These are phyloP conservation scores for Tribolium freemani DNA, from an alignment of 2,888 invertebrate species.

Conservation along the genomic window DNA sequence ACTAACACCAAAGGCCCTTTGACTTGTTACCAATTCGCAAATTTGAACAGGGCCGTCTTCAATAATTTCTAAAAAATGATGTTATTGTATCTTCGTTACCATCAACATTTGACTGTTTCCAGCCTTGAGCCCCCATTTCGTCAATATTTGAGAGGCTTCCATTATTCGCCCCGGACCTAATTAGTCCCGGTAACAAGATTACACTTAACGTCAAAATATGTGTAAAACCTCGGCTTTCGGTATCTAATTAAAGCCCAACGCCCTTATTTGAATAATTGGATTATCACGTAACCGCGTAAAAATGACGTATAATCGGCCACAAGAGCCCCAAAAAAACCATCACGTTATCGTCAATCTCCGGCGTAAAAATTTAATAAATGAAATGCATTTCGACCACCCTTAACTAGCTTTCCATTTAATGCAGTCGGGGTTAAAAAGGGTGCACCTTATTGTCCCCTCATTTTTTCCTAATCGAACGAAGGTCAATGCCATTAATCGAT, in stretches of 20 bases:
- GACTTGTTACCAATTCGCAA: too few species aligned
- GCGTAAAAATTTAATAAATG: constrained; percentile 36
- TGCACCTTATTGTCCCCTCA: constrained; percentile 35
- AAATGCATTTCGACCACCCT: constrained; percentile 33
- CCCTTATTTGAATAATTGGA: constrained; percentile 43
- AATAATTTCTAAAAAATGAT: too few species aligned
- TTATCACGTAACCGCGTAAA: constrained; percentile 40
- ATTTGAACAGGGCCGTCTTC: too few species aligned
- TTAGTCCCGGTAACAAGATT: constrained; percentile 29
- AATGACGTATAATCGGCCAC: constrained; percentile 31
- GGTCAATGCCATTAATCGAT: constrained; percentile 33
- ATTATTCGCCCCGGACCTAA: not conserved
- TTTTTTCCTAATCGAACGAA: constrained; percentile 31
- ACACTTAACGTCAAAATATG: constrained; percentile 23
- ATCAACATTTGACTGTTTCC: not conserved
- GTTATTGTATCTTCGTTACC: too few species aligned
- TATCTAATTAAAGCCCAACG: constrained; percentile 42
- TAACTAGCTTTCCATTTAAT: constrained; percentile 34
- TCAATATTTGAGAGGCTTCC: constrained; percentile 24
- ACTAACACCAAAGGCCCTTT: too few species aligned
- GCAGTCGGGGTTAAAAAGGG: constrained; percentile 34
- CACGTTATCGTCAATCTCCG: constrained; percentile 25
- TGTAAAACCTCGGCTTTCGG: constrained; percentile 37
- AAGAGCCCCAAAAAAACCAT: constrained; percentile 23
- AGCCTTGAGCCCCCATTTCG: not conserved